Evolutionary conservation across 2,888 invertebrate genomes (phyloP).

Genomic region (Ferdinandea cuprea): DNA sequence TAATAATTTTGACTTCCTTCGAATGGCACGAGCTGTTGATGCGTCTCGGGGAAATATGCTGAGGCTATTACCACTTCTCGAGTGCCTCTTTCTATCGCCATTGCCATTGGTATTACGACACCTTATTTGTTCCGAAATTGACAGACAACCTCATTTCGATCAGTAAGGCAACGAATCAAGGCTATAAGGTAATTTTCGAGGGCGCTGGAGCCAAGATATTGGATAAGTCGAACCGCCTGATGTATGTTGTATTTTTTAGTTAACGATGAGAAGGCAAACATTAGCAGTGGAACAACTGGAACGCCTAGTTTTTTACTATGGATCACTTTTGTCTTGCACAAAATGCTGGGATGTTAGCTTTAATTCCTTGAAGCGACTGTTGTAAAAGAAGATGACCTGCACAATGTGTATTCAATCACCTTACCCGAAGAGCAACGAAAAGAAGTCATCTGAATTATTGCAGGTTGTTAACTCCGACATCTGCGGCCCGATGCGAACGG

Average conservation of each 20-base stretch:
- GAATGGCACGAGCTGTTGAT: too few species aligned
- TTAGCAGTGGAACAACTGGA: conserved; percentile 5
- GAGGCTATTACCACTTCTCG: too few species aligned
- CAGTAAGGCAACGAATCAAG: neutral
- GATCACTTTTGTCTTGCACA: conserved; percentile 22
- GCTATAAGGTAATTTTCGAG: neutral
- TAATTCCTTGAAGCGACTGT: conserved; percentile 17
- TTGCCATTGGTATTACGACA: too few species aligned
- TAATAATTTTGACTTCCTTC: too few species aligned
- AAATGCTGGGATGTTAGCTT: conserved; percentile 24
- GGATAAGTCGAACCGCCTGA: neutral
- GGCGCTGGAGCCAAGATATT: neutral
- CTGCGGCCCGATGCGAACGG: conserved; percentile 15
- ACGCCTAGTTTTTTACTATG: neutral
- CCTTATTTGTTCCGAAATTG: neutral
- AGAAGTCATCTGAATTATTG: neutral
- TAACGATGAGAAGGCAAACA: conserved; percentile 18
- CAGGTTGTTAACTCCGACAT: conserved; percentile 18
- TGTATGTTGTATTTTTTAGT: neutral
- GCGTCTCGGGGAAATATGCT: too few species aligned
- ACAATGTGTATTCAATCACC: conserved; percentile 20
- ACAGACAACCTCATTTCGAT: neutral
- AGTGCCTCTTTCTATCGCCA: too few species aligned
- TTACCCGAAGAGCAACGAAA: conserved; percentile 4
- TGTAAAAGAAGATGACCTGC: conserved; percentile 21